phyloP scores from a whole-genome alignment of 2,797 vertebrate species.

The Sebastes itinus region DNA sequence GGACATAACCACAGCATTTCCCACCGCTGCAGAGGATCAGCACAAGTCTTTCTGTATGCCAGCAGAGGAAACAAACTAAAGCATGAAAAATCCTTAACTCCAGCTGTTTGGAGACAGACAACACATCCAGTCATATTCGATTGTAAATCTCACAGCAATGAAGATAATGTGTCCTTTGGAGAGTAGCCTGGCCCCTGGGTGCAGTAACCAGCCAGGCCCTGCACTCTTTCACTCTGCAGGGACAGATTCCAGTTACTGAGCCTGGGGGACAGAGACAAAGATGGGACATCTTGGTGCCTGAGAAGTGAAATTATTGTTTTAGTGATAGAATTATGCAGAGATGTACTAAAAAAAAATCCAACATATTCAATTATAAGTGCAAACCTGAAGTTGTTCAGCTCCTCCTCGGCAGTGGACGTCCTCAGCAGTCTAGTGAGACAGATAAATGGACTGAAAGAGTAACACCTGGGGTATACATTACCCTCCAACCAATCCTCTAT shows the following conservation, averaged over 20 bases:
- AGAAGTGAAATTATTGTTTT: background rate
- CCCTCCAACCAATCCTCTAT: constrained; percentile 41
- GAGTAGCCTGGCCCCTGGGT: constrained; percentile 66
- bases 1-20: background rate
- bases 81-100: background rate
- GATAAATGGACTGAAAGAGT: constrained; percentile 36
- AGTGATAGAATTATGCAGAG: background rate
- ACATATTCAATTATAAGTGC: background rate
- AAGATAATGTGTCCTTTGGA: background rate
- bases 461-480: constrained; percentile 69
- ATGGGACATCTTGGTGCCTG: background rate
- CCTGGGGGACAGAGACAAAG: constrained; percentile 58
- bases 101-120: background rate
- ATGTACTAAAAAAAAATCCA: background rate
- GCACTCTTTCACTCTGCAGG: constrained; percentile 73
- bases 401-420: constrained; percentile 3
- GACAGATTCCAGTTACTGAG: constrained; percentile 86
- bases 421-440: constrained; percentile 3
- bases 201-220: constrained; percentile 81
- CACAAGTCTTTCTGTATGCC: background rate
- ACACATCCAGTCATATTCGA: background rate
- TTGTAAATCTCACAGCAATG: background rate
- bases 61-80: background rate
- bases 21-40: background rate
- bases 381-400: constrained; percentile 47